These are phyloP conservation scores for Tenthredo mesomela DNA, from an alignment of 2,888 invertebrate species.

Conservation along the genomic window DNA sequence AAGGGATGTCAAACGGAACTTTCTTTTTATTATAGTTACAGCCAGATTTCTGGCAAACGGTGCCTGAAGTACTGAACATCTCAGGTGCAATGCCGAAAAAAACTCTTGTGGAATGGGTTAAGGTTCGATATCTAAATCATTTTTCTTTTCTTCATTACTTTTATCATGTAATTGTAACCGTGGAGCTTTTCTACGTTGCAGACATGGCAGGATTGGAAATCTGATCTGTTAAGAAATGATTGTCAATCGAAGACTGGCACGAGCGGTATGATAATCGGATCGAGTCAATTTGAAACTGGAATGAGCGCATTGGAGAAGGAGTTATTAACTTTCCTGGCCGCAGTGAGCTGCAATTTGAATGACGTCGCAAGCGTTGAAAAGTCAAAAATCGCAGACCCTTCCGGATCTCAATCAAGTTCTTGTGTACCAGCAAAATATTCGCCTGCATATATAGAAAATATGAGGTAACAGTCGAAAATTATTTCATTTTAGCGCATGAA, in stretches of 20 bases:
- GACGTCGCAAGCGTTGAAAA: background rate
- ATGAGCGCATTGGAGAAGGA: background rate
- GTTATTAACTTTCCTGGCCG: conserved; percentile 19
- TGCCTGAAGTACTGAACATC: conserved; percentile 11
- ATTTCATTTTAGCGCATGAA: background rate
- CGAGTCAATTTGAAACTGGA: background rate
- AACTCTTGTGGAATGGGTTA: background rate
- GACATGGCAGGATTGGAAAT: conserved; percentile 32
- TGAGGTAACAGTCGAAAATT: background rate
- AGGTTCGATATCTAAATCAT: background rate
- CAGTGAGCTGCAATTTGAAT: background rate
- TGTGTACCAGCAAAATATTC: background rate
- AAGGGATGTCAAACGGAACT: background rate
- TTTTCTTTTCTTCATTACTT: background rate
- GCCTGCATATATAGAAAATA: background rate
- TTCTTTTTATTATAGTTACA: background rate
- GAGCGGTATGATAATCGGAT: background rate
- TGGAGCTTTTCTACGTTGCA: background rate
- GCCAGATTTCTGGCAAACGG: background rate
- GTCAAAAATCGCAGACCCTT: background rate
- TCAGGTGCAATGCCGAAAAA: background rate
- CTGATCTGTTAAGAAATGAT: background rate
- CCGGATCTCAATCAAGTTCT: background rate
- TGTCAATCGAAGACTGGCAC: background rate
- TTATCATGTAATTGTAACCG: background rate